These are phyloP conservation scores for Halictus ligatus DNA, from an alignment of 2,888 invertebrate species.

Conservation along the genomic window DNA sequence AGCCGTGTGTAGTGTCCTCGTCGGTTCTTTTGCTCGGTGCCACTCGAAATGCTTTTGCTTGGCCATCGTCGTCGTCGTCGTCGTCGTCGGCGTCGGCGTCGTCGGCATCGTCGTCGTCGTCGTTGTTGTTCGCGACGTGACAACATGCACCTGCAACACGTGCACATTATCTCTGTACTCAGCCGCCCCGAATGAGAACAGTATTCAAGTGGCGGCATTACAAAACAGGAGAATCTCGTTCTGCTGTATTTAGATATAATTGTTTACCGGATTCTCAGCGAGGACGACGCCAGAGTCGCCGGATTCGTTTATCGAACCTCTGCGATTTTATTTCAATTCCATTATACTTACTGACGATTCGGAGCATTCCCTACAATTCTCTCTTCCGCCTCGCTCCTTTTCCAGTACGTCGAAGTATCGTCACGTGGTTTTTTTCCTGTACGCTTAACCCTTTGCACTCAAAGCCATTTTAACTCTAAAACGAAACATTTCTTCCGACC, in stretches of 20 bases:
- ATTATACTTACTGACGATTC: neutral
- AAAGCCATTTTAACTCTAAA: too few relatives aligned
- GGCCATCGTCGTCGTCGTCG: conserved; percentile 20
- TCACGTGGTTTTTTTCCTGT: neutral
- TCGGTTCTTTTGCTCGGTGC: conserved; percentile 28
- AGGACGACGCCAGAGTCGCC: conserved; percentile 9
- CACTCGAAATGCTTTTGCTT: conserved; percentile 23
- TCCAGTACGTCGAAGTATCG: neutral
- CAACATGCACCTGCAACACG: conserved; percentile 42
- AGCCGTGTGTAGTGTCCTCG: neutral
- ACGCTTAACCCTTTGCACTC: too few relatives aligned
- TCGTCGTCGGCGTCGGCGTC: conserved; percentile 17
- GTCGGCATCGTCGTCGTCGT: neutral
- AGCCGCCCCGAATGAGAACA: conserved; percentile 14
- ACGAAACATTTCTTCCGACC: too few relatives aligned
- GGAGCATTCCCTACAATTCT: neutral
- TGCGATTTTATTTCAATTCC: neutral
- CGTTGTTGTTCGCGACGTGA: conserved; percentile 36
- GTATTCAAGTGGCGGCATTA: conserved; percentile 17
- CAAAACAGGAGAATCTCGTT: conserved; percentile 40
- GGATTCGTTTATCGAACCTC: conserved; percentile 10
- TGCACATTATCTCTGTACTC: conserved; percentile 34
- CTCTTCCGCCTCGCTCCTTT: neutral
- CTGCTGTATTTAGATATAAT: conserved; percentile 42
- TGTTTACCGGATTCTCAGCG: conserved; percentile 47